Evolutionary conservation across 2,113 vertebrate genomes (phyloP), one percentile per base, ranked within the genome.

Genomic region (Excalfactoria chinensis): DNA sequence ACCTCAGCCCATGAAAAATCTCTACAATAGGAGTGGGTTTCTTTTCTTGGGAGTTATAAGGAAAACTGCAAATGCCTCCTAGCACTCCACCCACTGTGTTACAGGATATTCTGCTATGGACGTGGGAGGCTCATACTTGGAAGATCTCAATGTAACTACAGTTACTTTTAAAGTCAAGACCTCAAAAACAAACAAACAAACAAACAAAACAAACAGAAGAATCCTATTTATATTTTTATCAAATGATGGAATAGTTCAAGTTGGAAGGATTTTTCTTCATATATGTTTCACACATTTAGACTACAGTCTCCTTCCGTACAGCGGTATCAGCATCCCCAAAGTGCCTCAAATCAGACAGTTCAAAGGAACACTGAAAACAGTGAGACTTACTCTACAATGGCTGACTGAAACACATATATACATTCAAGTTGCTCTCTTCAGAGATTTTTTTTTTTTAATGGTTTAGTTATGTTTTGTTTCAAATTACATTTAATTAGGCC

Each of bases 21-120:
- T 44, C 0, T 34, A 34, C 58, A 64, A 6, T 23, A 66, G 53
- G 30, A 58, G 69, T 30, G 40, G 30, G 53, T 49, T 81, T 78
- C 62, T 96, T 86, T 94, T 85, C 67, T 41, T 73, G 32, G 69
- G 86, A 72, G 48, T 43, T 82, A 40, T 35, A 92, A 25, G n/a
- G 67, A 41, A 90, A 90, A 49, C 60, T 87, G 37, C 55, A 82
- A 51, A 79, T 76, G 34, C 37, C 13, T 82, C 41, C 63, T 55
- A 46, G 81, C 40, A 89, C 67, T 72, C 78, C 78, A 78, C 79
- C 90, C 90, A 88, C 89, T 21, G 9, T 30, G 11, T 69, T 43
- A 59, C 55, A 88, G 71, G 41, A 82, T 62, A 79, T 79, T 94
- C 41, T 87, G 71, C 84, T 59, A 87, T 68, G 63, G 59, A 53